Base-by-base conservation (phyloP, 2,888 invertebrate genomes). In the Euplagia quadripunctaria region DNA sequence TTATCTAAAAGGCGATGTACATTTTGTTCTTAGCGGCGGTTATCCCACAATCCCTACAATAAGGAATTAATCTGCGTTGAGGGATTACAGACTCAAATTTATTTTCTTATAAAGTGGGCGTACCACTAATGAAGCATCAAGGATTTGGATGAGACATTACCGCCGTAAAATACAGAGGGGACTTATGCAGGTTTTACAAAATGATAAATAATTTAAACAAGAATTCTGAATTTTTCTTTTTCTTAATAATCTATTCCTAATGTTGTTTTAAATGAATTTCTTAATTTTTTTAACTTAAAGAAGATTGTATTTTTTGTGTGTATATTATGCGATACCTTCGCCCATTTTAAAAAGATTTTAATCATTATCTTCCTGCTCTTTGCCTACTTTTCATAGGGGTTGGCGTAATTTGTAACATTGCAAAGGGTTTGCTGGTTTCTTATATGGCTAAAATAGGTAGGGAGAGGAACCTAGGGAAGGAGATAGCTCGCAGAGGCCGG, bases 31-130 rank as follows among this genome's bases (percentile, higher is more conserved):
- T 80, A 80, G 78, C 84, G 79, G 78, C 79, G 85, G 81, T 88
- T 86, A 85, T 80, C 76, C 82, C 80, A 71, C 80, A 85, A 86
- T 81, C 80, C 76, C 82, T 76, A 85, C 86, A 86, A 86, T 89
- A 88, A 88, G 89, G 86, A 87, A 91, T 91, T 90, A 91, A 92
- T 93, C 90, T 83, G 80, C 76, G 80, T 80, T 77, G 77, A 76
- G 78, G 87, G 89, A 89, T 91, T 90, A 88, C 78, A 83, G 82
- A 82, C 88, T 86, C 88, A 87, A 89, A 91, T 91, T 90, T 88
- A 88, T 90, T 88, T 90, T 89, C 90, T 90, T 88, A 87, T 85
- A 85, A 87, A 88, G 77, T 85, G 77, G 87, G 81, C 84, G 86
- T 85, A 83, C 72, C 77, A 85, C 64, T 82, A 81, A 80, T 76